Evolutionary conservation across 2,797 vertebrate genomes (phyloP).

Genomic region (Pseudochromis fuscus): DNA sequence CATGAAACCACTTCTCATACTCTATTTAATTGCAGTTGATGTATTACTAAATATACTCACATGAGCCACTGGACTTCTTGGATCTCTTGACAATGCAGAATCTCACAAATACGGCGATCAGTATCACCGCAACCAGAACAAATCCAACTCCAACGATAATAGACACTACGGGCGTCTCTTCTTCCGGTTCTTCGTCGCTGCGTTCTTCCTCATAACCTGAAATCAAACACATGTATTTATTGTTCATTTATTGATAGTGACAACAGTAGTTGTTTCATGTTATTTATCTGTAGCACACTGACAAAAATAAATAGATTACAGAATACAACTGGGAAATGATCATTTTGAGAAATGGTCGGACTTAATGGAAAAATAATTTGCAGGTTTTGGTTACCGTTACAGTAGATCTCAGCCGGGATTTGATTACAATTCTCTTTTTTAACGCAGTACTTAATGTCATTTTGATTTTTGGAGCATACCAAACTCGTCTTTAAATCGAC

Average conservation of each 20-base stretch:
- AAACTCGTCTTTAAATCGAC: accelerated
- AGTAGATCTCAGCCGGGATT: conserved; percentile 9
- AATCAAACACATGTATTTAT: conserved; percentile 32
- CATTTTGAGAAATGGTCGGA: neutral
- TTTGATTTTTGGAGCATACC: accelerated
- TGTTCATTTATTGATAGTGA: no score
- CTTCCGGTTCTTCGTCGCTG: no score
- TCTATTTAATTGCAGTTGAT: neutral
- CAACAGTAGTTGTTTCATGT: neutral
- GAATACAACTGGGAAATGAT: neutral
- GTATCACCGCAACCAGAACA: conserved; percentile 40
- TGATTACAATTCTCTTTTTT: accelerated
- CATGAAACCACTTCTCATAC: no score
- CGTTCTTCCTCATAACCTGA: conserved; percentile 20
- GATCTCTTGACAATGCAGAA: conserved; percentile 17
- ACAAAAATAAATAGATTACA: no score
- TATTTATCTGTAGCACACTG: neutral
- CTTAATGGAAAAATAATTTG: neutral
- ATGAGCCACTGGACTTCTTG: neutral
- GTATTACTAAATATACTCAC: no score
- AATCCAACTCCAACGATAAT: conserved; percentile 38
- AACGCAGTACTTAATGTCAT: conserved; percentile 31
- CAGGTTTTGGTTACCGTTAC: conserved; percentile 17
- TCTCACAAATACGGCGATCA: conserved; percentile 44
- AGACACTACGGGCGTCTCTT: neutral